Evolutionary conservation across 2,113 vertebrate species (phyloP).

Genomic region (Taurulus bubalis): DNA sequence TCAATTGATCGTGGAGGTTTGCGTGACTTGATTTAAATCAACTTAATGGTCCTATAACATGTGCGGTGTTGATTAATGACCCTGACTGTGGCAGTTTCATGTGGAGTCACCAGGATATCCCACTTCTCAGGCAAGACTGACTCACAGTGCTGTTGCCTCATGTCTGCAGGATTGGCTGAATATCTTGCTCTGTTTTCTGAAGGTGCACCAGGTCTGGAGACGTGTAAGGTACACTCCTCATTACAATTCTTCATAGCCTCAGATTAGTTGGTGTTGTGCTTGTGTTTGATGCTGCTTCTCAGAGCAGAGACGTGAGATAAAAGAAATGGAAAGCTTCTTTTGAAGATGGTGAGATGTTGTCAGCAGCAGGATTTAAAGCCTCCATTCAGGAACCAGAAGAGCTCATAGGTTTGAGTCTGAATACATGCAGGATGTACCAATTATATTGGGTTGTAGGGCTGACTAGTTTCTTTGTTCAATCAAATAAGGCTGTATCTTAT

Average conservation of each 20-base stretch:
- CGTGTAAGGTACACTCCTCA: conserved; percentile 26
- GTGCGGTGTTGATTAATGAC: conserved; percentile 11
- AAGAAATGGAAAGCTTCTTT: neutral
- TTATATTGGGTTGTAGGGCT: neutral
- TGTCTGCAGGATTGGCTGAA: conserved; percentile 25
- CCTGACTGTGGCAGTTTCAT: conserved; percentile 4
- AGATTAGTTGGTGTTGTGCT: neutral
- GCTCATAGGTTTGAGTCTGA: neutral
- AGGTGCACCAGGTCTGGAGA: neutral
- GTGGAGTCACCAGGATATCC: conserved; percentile 34
- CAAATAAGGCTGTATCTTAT: neutral
- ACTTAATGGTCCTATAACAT: neutral
- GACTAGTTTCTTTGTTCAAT: neutral
- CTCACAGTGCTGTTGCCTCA: conserved; percentile 11
- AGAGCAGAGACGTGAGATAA: conserved; percentile 22
- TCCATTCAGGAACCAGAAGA: conserved; percentile 11
- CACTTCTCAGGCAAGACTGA: conserved; percentile 12
- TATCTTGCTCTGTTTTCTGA: conserved; percentile 8
- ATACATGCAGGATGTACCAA: neutral
- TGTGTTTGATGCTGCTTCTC: conserved; percentile 17
- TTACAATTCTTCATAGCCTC: conserved; percentile 3
- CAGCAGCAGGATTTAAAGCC: conserved; percentile 7
- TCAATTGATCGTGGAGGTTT: neutral
- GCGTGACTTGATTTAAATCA: neutral
- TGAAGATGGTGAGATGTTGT: neutral